phyloP scores from a whole-genome alignment of 2,113 vertebrate species.

The Terrapene triunguis region DNA sequence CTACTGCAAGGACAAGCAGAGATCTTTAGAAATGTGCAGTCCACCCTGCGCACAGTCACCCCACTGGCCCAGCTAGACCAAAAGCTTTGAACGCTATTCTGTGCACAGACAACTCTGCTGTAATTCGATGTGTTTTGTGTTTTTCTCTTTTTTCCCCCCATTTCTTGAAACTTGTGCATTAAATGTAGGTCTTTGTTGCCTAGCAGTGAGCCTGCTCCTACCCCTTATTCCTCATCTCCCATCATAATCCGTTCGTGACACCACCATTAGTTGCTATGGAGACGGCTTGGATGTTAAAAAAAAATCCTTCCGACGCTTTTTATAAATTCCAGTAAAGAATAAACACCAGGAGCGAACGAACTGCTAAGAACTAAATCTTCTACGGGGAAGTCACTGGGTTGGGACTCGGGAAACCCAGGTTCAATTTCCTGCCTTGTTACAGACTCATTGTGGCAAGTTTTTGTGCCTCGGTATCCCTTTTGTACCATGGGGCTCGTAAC shows the following conservation, averaged over 20 bases:
- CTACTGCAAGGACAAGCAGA: background rate
- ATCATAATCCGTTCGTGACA: background rate
- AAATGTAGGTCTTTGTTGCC: background rate
- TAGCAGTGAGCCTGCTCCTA: background rate
- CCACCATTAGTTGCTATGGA: background rate
- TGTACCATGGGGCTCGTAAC: background rate
- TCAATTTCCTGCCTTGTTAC: background rate
- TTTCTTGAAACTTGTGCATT: background rate
- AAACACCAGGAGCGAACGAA: background rate
- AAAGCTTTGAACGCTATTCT: background rate
- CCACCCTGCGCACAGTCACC: background rate
- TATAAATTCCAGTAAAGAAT: background rate
- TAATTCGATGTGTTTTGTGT: background rate
- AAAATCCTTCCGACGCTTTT: background rate
- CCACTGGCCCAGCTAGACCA: fast-evolving
- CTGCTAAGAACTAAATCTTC: background rate
- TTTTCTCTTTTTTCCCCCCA: background rate
- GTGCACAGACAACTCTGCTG: background rate
- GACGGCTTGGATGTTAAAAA: background rate
- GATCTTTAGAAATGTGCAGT: background rate
- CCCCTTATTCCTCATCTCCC: background rate
- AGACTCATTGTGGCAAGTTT: background rate
- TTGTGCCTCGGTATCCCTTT: background rate
- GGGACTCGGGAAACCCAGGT: background rate
- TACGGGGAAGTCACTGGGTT: background rate